Percentiles rank a stretch among this genome's conserved stretches.
phyloP scores from a whole-genome alignment of 1,140 invertebrate genomes.

The Neodiprion lecontei region DNA sequence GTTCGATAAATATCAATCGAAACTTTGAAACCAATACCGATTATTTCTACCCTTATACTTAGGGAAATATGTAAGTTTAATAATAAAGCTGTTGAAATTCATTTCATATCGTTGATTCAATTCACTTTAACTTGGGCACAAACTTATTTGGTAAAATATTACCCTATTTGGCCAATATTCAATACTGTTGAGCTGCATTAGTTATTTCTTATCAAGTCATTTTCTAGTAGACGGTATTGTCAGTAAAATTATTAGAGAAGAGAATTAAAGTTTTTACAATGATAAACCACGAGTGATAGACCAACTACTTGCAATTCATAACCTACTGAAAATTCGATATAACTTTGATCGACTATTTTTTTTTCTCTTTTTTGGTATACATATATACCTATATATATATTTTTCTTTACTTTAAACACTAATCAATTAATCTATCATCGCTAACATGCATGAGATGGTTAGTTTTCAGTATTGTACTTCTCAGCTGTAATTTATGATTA shows the following conservation, averaged over 20 bases:
- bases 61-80: neutral
- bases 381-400: no score
- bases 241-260: no score
- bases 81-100: neutral
- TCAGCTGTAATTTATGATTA: neutral
- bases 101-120: neutral
- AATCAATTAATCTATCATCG: neutral
- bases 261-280: no score
- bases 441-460: neutral
- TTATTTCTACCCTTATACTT: neutral
- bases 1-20: neutral
- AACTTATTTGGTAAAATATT: neutral
- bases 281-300: no score
- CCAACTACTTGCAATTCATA: no score
- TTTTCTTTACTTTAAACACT: neutral
- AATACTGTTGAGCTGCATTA: neutral
- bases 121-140: neutral
- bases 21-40: neutral
- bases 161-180: slow-evolving; percentile 3
- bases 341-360: no score
- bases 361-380: no score
- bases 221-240: no score
- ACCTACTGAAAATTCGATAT: no score
- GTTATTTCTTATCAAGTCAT: neutral
- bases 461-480: neutral